phyloP scores from a whole-genome alignment of 2,113 vertebrate species.

The Toxotes jaculatrix region DNA sequence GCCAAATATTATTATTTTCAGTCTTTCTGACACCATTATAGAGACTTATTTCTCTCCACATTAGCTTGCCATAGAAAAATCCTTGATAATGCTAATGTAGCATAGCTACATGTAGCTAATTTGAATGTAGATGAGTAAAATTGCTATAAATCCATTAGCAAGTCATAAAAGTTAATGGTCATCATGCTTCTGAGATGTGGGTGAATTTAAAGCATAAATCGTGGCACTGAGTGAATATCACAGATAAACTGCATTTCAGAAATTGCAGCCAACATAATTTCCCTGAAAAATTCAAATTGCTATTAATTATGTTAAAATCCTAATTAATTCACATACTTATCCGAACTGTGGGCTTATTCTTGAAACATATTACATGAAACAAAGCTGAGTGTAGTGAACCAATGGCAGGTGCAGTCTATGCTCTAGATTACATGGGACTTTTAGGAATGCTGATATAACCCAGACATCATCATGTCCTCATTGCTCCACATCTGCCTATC shows the following conservation, averaged over 20 bases:
- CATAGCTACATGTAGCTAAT: too few species aligned
- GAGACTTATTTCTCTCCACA: not conserved
- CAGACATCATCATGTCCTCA: constrained; percentile 42
- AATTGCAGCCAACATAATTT: not conserved
- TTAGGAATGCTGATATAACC: constrained; percentile 29
- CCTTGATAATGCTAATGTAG: constrained; percentile 14
- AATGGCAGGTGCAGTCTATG: constrained; percentile 57
- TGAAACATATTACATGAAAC: not conserved
- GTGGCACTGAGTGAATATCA: not conserved
- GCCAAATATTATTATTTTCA: too few species aligned
- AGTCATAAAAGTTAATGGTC: constrained; percentile 5
- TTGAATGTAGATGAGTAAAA: constrained; percentile 21
- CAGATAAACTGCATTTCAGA: constrained; percentile 12
- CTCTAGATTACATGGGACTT: constrained; percentile 43
- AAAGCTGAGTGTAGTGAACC: not conserved
- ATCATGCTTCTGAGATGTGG: not conserved
- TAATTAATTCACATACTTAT: not conserved
- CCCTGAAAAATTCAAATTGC: not conserved
- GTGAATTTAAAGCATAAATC: not conserved
- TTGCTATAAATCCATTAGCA: not conserved
- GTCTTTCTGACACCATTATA: not conserved
- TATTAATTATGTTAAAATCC: not conserved
- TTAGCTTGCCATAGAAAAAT: not conserved
- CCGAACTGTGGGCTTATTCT: not conserved
- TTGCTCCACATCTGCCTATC: constrained; percentile 50